Evolutionary conservation across 2,113 vertebrate species (phyloP), one percentile per base, ranked within the genome.

Genomic region (Phaethornis superciliosus): DNA sequence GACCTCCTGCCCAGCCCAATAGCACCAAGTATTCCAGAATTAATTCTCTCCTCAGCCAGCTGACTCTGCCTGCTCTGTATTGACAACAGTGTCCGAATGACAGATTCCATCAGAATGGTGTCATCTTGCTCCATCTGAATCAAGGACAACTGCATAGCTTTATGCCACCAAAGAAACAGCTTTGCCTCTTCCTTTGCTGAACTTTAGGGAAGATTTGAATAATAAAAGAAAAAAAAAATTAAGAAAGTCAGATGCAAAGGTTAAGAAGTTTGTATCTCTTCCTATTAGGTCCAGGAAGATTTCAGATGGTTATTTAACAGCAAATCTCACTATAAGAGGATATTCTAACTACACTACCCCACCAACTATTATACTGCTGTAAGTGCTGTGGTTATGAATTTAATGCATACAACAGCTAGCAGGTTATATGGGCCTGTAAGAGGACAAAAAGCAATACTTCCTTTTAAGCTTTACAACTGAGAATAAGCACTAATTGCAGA

Each of bases 131-230:
- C 98, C 12, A 97, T 87, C 95, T 99, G 99, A 33, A 98, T 96
- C 95, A 99, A 98, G 91, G 98, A 98, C 30, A 99, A 96, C 83
- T 98, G 98, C 80, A 99, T 95, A 19, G 97, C 97, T 93, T 99
- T 99, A 90, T 99, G 99, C 99, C 99, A 99, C 99, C 99, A 99
- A 22, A 99, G 96, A 76, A 99, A 99, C 90, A 99, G 98, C 95
- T 99, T 99, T n/a, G 99, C 98, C 94, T 99, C 99, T 35, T 99
- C 98, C 33, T 97, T 96, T 9, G 96, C 85, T 51, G 98, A 98
- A 81, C 99, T 99, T 96, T 40, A 81, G 55, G 44, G 12, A 35
- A 67, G 21, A 71, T 59, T 18, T 13, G 8, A 63, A 71, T 12
- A 58, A 90, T 56, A 63, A 64, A 1, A 5, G 3, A 23, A 70